Conservation (phyloP, 1,140 invertebrate genomes). For the Helicoverpa armigera region DNA sequence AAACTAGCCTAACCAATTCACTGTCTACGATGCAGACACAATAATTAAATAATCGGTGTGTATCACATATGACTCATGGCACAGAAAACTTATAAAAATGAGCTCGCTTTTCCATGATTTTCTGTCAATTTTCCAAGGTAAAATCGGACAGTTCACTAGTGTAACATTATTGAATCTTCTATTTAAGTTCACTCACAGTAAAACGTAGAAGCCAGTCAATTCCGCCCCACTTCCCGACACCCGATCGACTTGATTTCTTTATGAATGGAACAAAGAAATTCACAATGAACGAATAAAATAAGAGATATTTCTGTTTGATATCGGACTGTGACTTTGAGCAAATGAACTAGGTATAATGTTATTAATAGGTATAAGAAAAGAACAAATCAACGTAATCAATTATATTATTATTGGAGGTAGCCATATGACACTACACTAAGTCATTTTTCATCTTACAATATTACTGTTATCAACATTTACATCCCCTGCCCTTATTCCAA, state of each 20-base stretch:
- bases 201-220: background rate
- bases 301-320: background rate
- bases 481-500: no score
- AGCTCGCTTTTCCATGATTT: background rate
- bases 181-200: conserved; percentile 15
- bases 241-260: conserved; percentile 7
- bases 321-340: background rate
- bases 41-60: no score
- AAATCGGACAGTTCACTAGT: background rate
- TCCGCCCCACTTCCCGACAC: background rate
- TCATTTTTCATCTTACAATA: no score
- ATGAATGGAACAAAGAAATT: background rate
- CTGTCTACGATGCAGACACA: no score
- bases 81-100: background rate
- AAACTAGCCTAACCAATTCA: no score
- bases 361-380: no score
- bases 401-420: no score
- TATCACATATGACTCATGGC: background rate
- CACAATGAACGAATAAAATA: background rate
- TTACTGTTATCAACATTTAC: no score
- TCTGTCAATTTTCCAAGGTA: background rate
- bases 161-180: background rate
- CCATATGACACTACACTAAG: no score
- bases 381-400: no score
- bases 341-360: no score